Conservation (phyloP, 2,113 vertebrate genomes). For the Syrmaticus mikado region DNA sequence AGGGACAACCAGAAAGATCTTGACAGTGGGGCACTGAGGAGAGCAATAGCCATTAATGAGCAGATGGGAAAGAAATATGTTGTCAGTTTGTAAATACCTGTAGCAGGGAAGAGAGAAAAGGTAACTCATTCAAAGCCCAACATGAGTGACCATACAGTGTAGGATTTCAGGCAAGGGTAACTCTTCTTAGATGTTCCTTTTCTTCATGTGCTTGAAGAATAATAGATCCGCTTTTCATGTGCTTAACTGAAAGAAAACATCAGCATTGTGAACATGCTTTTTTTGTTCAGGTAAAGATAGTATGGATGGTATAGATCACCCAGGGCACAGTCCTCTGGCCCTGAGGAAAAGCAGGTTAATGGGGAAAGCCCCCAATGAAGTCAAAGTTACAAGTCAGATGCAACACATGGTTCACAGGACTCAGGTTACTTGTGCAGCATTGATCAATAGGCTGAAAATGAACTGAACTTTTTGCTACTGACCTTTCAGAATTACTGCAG, state of each 20-base stretch:
- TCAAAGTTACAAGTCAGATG: not conserved
- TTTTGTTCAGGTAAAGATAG: not conserved
- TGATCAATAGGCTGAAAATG: slow-evolving; percentile 9
- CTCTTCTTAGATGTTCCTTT: not conserved
- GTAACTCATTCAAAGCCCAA: not conserved
- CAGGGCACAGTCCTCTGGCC: not conserved
- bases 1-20: not conserved
- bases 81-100: not conserved
- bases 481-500: slow-evolving; percentile 24
- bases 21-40: not conserved
- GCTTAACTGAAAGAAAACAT: not conserved
- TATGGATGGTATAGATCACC: not conserved
- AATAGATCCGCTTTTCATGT: not conserved
- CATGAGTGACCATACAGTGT: not conserved
- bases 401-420: not conserved
- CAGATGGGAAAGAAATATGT: rapidly evolving
- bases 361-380: not conserved
- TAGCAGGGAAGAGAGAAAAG: not conserved
- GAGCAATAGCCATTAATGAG: not conserved
- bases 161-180: not conserved
- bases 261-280: not conserved
- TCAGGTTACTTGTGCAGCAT: not conserved
- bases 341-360: not conserved
- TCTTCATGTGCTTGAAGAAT: not conserved
- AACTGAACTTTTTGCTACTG: not conserved